These are phyloP conservation scores for Calypte anna DNA, from an alignment of 2,113 vertebrate genomes.

Conservation along the genomic window DNA sequence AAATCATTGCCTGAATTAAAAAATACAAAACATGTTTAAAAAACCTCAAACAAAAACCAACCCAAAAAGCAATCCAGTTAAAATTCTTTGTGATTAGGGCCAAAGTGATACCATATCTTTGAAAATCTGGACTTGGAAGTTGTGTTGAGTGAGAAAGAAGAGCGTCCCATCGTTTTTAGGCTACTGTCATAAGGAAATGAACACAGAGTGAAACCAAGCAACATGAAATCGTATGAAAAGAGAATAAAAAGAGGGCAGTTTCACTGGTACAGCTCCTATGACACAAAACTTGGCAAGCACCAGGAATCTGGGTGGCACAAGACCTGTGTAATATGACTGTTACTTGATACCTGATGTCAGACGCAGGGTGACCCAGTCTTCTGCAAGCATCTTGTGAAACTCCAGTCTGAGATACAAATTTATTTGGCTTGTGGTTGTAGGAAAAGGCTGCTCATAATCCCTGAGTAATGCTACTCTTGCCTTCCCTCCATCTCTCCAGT, in stretches of 20 bases:
- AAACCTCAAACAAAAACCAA: neutral
- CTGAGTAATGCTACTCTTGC: neutral
- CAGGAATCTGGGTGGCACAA: neutral
- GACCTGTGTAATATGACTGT: neutral
- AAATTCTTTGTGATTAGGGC: slow-evolving; percentile 24
- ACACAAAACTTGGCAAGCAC: neutral
- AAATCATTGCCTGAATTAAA: neutral
- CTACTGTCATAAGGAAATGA: neutral
- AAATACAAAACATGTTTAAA: neutral
- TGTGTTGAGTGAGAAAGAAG: neutral
- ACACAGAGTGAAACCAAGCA: neutral
- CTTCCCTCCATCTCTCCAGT: neutral
- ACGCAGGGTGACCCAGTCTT: neutral
- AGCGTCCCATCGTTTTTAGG: neutral
- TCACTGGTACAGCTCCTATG: neutral
- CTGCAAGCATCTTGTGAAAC: rapidly evolving
- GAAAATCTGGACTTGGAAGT: neutral
- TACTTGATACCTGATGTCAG: neutral
- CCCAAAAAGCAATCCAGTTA: neutral
- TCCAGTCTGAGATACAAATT: neutral
- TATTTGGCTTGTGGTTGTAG: neutral
- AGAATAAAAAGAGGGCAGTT: neutral
- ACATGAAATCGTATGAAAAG: neutral
- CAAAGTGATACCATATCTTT: neutral
- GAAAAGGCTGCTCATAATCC: neutral